A percentile compares a stretch with the other conserved stretches of the same genome.
Evolutionary conservation across 2,888 invertebrate genomes (phyloP).

Genomic region (Amiota communis): DNA sequence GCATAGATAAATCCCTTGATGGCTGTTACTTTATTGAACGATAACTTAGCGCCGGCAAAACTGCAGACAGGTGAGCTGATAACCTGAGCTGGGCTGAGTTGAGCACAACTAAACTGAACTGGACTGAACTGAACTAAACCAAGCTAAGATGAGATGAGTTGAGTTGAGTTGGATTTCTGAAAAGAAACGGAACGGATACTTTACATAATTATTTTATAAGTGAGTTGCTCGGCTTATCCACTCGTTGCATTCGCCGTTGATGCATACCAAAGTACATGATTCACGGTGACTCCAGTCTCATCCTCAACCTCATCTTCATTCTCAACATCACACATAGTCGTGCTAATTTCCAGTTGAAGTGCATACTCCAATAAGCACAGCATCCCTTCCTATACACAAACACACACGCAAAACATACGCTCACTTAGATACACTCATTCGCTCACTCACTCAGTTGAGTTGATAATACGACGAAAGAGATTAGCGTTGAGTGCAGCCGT

Average conservation of each 20-base stretch:
- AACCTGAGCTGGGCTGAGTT: constrained; percentile 46
- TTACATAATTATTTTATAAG: constrained; percentile 64
- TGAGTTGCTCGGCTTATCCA: constrained; percentile 46
- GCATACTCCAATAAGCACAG: constrained; percentile 18
- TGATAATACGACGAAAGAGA: constrained; percentile 60
- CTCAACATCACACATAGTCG: neutral
- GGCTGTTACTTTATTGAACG: constrained; percentile 37
- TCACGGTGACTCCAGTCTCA: neutral
- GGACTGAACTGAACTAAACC: no score
- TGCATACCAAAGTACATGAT: constrained; percentile 26
- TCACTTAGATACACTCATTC: constrained; percentile 7
- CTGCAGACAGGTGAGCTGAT: constrained; percentile 28
- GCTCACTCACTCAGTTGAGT: constrained; percentile 21
- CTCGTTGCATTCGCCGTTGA: neutral
- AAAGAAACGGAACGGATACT: constrained; percentile 24
- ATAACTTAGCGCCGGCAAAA: constrained; percentile 56
- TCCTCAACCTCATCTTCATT: neutral
- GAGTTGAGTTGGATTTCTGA: neutral
- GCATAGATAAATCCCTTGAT: constrained; percentile 40
- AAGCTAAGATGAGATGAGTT: no score
- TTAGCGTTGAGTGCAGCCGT: constrained; percentile 64
- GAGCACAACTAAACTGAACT: neutral
- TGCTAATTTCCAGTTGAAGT: constrained; percentile 25
- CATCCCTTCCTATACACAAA: neutral
- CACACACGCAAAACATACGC: neutral